Evolutionary conservation across 2,113 vertebrate genomes (phyloP), one percentile per base, ranked within the genome.

Genomic region (Platichthys flesus): DNA sequence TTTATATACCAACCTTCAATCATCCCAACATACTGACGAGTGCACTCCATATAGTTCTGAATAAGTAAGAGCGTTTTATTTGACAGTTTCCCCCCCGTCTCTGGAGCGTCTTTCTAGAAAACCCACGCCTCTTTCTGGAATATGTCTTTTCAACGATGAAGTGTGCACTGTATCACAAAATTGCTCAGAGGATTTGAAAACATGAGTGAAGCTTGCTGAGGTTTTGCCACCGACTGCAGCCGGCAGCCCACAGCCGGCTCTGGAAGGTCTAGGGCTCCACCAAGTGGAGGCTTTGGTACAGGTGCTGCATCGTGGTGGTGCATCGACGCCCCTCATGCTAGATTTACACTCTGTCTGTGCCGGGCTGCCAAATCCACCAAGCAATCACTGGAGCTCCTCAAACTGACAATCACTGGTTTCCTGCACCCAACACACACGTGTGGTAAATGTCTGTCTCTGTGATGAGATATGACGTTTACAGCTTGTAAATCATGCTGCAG

Each of bases 221-320:
- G 83, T 75, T 67, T 83, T 83, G 82, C 70, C 81, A 69, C 18
- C 54, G 86, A 76, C 86, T 80, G 88, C 82, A 71, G 82, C 72
- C 74, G 9, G 23, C 35, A 9, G 40, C 12, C 10, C 40, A 13
- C 40, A 42, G 10, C 40, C 13, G 40, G 40, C 40, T 42, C 2
- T 10, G 31, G 74, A 91, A 92, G 91, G 88, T 87, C 91, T 87
- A 90, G 92, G 90, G 93, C 92, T 91, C 93, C 93, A 89, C 93
- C 93, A 92, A 92, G 91, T 93, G 93, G 93, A 76, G 52, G 37
- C 13, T 20, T 20, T 75, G 40, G 67, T 3, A 16, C 47, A 54
- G 64, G 20, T 81, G 79, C 83, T n/a, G 71, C 75, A 8, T 21
- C 37, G 26, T 59, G 74, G 76, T 76, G 76, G 76, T 76, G 76